Percentiles rank a stretch among this genome's conserved stretches.
phyloP scores from a whole-genome alignment of 2,113 vertebrate species.

The Prochilodus magdalenae region DNA sequence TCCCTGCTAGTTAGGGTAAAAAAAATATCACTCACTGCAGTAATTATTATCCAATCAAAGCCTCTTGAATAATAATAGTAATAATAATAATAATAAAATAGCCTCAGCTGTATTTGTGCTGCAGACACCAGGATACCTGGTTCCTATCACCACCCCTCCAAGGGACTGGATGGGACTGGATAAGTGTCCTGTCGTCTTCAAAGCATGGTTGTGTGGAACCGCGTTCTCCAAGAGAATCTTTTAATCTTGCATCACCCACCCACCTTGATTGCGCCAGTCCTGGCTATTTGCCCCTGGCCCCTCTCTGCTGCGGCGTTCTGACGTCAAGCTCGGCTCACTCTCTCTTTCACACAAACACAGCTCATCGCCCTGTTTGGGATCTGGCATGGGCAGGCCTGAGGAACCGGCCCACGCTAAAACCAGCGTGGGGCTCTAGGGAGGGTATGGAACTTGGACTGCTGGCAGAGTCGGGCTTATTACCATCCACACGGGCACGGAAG shows the following conservation, averaged over 20 bases:
- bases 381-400: slow-evolving; percentile 57
- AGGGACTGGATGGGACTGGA: not conserved
- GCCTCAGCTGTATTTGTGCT: too few species aligned
- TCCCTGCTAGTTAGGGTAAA: too few species aligned
- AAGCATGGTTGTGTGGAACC: not conserved
- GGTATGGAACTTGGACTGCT: slow-evolving; percentile 24
- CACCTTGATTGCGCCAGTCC: slow-evolving; percentile 40
- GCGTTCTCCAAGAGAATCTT: slow-evolving; percentile 22
- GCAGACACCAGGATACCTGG: too few species aligned
- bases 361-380: slow-evolving; percentile 58
- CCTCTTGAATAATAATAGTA: too few species aligned
- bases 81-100: too few species aligned
- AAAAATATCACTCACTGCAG: too few species aligned
- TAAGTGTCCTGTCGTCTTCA: not conserved
- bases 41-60: too few species aligned
- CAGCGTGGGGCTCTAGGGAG: slow-evolving; percentile 39
- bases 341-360: slow-evolving; percentile 32
- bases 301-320: slow-evolving; percentile 39
- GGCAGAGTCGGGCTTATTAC: slow-evolving; percentile 16
- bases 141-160: too few species aligned
- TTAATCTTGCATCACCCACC: slow-evolving; percentile 41
- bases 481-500: not conserved
- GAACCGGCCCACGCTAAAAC: slow-evolving; percentile 51
- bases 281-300: slow-evolving; percentile 20
- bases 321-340: slow-evolving; percentile 55